Conservation (phyloP, 2,113 vertebrate species). For the Ornithorhynchus anatinus region DNA sequence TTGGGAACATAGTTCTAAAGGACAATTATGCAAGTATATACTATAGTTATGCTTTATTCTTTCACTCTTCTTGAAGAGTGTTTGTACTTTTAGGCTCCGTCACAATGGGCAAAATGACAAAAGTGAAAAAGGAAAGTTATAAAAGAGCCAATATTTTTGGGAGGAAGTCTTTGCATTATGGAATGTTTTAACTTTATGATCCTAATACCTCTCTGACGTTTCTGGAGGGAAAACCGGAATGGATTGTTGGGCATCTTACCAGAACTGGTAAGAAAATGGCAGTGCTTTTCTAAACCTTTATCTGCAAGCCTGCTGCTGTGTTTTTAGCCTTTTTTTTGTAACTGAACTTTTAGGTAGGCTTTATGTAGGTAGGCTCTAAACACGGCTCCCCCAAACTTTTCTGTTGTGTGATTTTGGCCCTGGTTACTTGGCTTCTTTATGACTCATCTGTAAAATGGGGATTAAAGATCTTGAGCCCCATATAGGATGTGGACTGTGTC, state of each 20-base stretch:
- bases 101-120: background rate
- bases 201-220: constrained; percentile 4
- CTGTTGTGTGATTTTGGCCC: too few relatives aligned
- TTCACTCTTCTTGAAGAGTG: background rate
- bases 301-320: background rate
- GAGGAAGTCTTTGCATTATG: background rate
- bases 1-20: constrained; percentile 3
- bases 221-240: background rate
- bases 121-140: background rate
- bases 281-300: background rate
- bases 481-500: too few relatives aligned
- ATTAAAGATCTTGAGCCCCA: too few relatives aligned
- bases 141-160: constrained; percentile 26
- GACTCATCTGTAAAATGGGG: too few relatives aligned
- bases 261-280: background rate
- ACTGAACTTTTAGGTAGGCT: background rate
- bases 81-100: background rate
- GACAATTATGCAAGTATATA: background rate
- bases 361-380: accelerated
- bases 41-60: background rate
- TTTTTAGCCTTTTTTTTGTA: background rate
- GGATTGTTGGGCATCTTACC: background rate
- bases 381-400: too few relatives aligned
- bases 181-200: constrained; percentile 21
- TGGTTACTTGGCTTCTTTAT: too few relatives aligned